Base-by-base conservation (phyloP, 1,140 invertebrate species). In the Ceratina australensis region DNA sequence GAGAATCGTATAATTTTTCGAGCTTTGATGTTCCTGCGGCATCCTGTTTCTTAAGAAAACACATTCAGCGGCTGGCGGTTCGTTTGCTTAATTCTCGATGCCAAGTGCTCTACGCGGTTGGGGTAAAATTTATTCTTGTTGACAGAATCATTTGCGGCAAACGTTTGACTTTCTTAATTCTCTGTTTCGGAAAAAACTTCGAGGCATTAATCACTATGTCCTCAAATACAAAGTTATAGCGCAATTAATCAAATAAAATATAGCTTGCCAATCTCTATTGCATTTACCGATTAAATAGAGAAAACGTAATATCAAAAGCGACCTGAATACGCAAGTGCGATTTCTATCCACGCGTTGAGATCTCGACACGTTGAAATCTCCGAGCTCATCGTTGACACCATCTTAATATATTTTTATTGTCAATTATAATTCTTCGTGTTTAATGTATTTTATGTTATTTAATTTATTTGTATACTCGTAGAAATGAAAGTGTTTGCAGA, bases 31-130 rank as follows among this genome's bases (percentile, higher is more conserved):
- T 59, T 57, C 5, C 13, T 18, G 33, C 72, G 22, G 72, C 72
- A 67, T 74, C 72, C 63, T 74, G 72, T 74, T 74, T 56, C 52
- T 74, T 65, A 8, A 67, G 50, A 57, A 74, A 74, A 74, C 52
- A 74, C 22, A 74, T 67, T 22, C 18, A n/a, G n/a, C 28, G 61
- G 20, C 54, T 18, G 16, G 15, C 63, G n/a, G 28, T 59, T 65
- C 60, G 72, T 73, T 74, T 67, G 24, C 63, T 74, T 57, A 67
- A 67, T 66, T 66, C 42, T 52, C 13, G 24, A 57, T 57, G n/a
- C 52, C 3, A 42, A 24, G 18, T 15, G 22, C 28, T 47, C 20
- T 8, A 52, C 18, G 13, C 12, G 5, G 16, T 42, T 42, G 2
- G 33, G 33, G 8, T 42, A n/a, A 20, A 65, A 18, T 24, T 47